Evolutionary conservation across 1,140 invertebrate species (phyloP), one percentile per base, ranked within the genome.

Genomic region (Platyscapa corneri): DNA sequence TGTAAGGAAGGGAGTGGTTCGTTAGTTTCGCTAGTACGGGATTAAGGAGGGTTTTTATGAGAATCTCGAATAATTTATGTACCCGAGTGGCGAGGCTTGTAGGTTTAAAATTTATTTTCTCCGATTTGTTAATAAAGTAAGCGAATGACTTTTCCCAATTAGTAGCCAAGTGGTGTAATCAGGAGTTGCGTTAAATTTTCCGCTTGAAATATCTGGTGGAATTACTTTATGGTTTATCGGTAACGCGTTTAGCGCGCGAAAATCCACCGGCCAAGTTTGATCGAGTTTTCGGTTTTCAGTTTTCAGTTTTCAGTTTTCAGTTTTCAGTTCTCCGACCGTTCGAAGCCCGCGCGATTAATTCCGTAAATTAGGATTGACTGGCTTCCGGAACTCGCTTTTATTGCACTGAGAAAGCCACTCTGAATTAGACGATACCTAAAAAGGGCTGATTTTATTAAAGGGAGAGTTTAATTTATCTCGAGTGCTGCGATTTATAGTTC

Each of bases 311-410:
- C 34, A 10, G 65, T 5, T 46, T 70, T 46, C 12, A 0, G 18
- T 67, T 81, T 70, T 81, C 34, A 32, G 10, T 0, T n/a, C n/a
- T n/a, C n/a, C n/a, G n/a, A n/a, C n/a, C n/a, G 23, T 27, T 67
- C 39, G 23, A 81, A 39, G 70, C 39, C 79, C 32, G n/a, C 32
- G n/a, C 49, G 49, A 67, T 81, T 32, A 81, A 65, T 81, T 81
- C 39, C 60, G 12, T 46, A 67, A 60, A 67, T 30, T 65, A 39
- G 39, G 42, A 70, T 67, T 27, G 79, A 30, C 27, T 49, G 6
- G 12, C 27, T n/a, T n/a, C n/a, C 49, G n/a, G 42, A 81, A 70
- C 32, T 81, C 79, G 70, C 46, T 81, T 81, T 60, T 67, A 46
- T 67, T 42, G 39, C 64, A 70, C 23, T 14, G 60, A 30, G 39